A percentile compares a stretch with the other conserved stretches of the same genome.
These are phyloP conservation scores for Sterrhoptilus dennistouni DNA, from an alignment of 2,113 vertebrate genomes.

Conservation along the genomic window DNA sequence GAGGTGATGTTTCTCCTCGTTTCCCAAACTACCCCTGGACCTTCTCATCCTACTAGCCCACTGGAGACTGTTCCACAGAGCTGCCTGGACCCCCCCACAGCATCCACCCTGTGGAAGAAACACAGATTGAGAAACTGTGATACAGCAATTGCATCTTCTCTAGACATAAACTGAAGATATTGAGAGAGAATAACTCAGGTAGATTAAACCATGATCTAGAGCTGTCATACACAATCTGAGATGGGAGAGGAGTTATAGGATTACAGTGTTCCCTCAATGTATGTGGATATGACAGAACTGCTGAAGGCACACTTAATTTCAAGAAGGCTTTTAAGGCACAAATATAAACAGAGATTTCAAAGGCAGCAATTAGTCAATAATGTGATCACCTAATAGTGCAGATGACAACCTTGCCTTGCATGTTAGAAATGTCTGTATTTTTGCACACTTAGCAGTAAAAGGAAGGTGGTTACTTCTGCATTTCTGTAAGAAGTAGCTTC, in stretches of 20 bases:
- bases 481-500: background rate
- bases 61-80: conserved; percentile 19
- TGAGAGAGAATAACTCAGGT: background rate
- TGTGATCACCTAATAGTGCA: background rate
- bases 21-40: conserved; percentile 4
- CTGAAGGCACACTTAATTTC: background rate
- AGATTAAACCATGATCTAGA: background rate
- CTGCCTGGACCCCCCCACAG: conserved; percentile 7
- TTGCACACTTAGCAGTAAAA: background rate
- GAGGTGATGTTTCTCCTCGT: background rate
- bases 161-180: background rate
- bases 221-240: background rate
- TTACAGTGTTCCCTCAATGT: background rate
- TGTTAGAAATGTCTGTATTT: background rate
- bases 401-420: background rate
- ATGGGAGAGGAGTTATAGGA: background rate
- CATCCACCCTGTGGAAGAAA: conserved; percentile 41
- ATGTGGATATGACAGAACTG: background rate
- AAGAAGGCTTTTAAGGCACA: background rate
- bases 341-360: background rate
- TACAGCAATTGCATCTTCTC: background rate
- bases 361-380: background rate
- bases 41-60: conserved; percentile 42
- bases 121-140: background rate
- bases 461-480: background rate